Evolutionary conservation across 2,888 invertebrate species (phyloP), one percentile per base, ranked within the genome.

Genomic region (Rotaria sp.): DNA sequence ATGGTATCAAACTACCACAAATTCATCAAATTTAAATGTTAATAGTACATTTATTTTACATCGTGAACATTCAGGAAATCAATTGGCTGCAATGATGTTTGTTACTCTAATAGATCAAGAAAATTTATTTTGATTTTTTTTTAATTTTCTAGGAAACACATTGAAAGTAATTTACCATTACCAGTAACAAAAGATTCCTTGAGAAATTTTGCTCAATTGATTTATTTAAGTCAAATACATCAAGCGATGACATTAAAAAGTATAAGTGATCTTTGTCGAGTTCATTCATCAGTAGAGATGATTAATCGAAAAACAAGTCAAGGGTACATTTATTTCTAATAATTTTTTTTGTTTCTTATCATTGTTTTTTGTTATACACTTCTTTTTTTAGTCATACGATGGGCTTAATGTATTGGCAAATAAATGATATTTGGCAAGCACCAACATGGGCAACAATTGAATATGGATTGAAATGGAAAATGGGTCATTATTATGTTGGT

Each of bases 381-480:
- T n/a, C n/a, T n/a, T n/a, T n/a, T 38, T 24, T 45, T 57, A 84
- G 85, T 41, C 35, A 80, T 41, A 84, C 80, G 30, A 84, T 86
- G 52, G 98, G 98, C 0, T 96, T 97, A 0, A 92, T 99, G 86
- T 99, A 96, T 91, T 99, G 98, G 98, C 98, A 99, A 91, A 92
- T 98, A 24, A 97, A 98, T 90, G 97, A 98, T 90, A 95, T 97
- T 55, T 98, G 98, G 98, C 95, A 95, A 89, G 97, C 96, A 0
- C 96, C 97, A 0, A 95, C 96, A 0, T 98, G 98, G 98, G 94
- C 96, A 11, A 94, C 95, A 52, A 95, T 97, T 88, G 95, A 95
- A 91, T 93, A 92, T 88, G 93, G 93, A 80, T 94, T 94, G 26
- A 92, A 93, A 88, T 95, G 95, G 95, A 95, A 95, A 91, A 93